Conservation (phyloP, 2,797 vertebrate species). For the Pantherophis alleghaniensis region DNA sequence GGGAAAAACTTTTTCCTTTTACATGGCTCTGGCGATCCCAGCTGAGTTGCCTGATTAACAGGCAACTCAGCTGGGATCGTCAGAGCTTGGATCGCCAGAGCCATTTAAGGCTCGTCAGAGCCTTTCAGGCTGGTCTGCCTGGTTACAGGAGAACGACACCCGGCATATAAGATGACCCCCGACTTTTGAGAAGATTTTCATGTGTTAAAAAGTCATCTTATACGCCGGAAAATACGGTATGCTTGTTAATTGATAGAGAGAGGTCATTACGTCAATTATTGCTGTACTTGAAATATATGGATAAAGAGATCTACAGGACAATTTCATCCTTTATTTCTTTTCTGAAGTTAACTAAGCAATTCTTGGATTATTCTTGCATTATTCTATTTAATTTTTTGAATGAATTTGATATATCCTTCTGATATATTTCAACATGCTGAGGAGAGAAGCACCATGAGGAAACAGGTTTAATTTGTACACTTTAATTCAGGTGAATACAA, state of each 20-base stretch:
- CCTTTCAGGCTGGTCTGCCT: too few species aligned
- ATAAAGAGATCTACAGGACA: background rate
- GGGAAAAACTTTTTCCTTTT: too few species aligned
- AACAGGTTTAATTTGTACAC: background rate
- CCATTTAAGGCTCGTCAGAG: too few species aligned
- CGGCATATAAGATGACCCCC: too few species aligned
- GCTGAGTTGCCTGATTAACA: too few species aligned
- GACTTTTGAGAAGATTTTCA: too few species aligned
- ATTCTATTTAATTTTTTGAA: background rate
- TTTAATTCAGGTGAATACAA: background rate
- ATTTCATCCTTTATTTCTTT: background rate
- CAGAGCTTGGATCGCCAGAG: too few species aligned
- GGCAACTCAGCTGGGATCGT: too few species aligned
- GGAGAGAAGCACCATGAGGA: background rate
- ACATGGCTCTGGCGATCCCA: too few species aligned
- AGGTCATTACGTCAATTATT: background rate
- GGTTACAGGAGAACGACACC: too few species aligned
- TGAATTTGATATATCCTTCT: background rate
- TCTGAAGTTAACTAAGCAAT: background rate
- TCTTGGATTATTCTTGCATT: background rate
- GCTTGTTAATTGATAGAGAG: background rate
- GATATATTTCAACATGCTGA: background rate
- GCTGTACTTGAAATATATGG: background rate
- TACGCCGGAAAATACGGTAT: too few species aligned
- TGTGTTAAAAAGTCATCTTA: too few species aligned